phyloP scores from a whole-genome alignment of 2,888 invertebrate species.

The Pristionchus japonicus region DNA sequence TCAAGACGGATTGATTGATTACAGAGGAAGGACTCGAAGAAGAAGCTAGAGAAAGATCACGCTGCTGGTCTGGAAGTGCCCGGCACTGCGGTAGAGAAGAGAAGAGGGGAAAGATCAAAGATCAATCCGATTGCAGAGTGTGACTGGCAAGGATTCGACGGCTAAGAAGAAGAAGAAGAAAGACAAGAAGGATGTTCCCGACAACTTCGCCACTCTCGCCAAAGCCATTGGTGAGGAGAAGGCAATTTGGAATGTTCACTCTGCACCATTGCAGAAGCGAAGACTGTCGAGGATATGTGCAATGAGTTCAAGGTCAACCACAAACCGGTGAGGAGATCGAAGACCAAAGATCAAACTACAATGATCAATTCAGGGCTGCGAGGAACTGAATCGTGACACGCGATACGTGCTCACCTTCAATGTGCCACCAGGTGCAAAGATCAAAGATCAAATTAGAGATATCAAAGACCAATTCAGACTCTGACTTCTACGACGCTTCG shows the following conservation, averaged over 20 bases:
- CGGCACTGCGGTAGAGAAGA: neutral
- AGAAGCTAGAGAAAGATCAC: neutral
- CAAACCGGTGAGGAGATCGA: neutral
- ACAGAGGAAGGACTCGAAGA: conserved; percentile 22
- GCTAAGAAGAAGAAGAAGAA: conserved; percentile 28
- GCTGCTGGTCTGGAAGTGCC: neutral
- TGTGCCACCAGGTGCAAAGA: conserved; percentile 5
- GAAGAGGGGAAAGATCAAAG: neutral
- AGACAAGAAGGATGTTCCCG: neutral
- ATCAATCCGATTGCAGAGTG: conserved; percentile 24
- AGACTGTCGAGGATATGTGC: neutral
- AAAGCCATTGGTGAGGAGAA: conserved; percentile 26
- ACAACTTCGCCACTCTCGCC: neutral
- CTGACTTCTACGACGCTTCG: conserved; percentile 38
- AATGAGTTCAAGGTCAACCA: conserved; percentile 11
- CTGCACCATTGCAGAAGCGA: neutral
- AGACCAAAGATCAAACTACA: conserved; percentile 29
- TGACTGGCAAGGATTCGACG: neutral
- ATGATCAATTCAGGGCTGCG: conserved; percentile 1
- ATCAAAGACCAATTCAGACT: conserved; percentile 23
- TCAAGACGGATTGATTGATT: neutral
- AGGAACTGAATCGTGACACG: conserved; percentile 18
- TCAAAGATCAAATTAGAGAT: neutral
- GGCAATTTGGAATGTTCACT: too few relatives aligned
- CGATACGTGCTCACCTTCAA: conserved; percentile 36